Conservation (phyloP, 2,797 vertebrate species). For the Hyperoplus lanceolatus region DNA sequence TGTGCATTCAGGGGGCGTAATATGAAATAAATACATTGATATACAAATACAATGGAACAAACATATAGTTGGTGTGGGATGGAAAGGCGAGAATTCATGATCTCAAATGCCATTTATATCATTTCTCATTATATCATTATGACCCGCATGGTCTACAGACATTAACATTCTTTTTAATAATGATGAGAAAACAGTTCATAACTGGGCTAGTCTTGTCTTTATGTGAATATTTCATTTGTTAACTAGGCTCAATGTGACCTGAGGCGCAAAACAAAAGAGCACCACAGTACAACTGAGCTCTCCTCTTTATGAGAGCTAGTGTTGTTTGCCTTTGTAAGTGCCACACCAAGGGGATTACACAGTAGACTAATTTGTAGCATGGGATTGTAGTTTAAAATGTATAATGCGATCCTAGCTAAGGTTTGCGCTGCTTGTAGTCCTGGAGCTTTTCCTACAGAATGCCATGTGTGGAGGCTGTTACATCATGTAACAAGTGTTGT, state of each 20-base stretch:
- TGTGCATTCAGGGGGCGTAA: no score
- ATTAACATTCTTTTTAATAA: neutral
- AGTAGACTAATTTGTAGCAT: slow-evolving; percentile 50
- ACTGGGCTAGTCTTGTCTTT: neutral
- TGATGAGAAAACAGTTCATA: neutral
- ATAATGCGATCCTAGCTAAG: slow-evolving; percentile 67
- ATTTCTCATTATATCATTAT: slow-evolving; percentile 8
- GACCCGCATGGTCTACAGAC: neutral
- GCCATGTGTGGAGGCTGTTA: slow-evolving; percentile 7
- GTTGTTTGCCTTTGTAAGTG: slow-evolving; percentile 40
- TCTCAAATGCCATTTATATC: neutral
- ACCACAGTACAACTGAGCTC: neutral
- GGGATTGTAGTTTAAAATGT: slow-evolving; percentile 67
- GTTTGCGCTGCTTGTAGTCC: slow-evolving; percentile 34
- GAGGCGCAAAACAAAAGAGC: slow-evolving; percentile 24
- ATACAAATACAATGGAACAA: neutral
- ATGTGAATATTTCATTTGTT: slow-evolving; percentile 19
- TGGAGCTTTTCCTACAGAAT: slow-evolving; percentile 13
- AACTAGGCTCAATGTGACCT: slow-evolving; percentile 24
- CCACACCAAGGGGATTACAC: slow-evolving; percentile 48
- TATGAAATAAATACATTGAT: neutral
- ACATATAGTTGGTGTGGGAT: neutral
- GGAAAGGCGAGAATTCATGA: neutral
- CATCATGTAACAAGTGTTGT: slow-evolving; percentile 16
- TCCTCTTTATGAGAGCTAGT: slow-evolving; percentile 15